Conservation (phyloP, 2,888 invertebrate species). For the Acronicta leporina region DNA sequence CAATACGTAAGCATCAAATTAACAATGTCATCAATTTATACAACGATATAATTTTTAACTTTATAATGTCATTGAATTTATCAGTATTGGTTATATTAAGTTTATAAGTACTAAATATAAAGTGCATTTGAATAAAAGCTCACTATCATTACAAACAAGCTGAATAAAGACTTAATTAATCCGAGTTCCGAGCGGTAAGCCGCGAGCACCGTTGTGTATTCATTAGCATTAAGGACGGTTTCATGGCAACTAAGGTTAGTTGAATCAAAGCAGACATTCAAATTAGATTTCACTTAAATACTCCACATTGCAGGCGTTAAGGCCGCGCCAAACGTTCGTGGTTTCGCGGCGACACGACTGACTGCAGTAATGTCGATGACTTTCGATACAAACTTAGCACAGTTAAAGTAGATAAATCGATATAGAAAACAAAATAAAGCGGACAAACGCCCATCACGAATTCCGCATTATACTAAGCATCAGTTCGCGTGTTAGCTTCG, state of each 20-base stretch:
- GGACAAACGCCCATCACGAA: conserved; percentile 21
- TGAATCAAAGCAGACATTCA: conserved; percentile 66
- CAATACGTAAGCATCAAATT: conserved; percentile 4
- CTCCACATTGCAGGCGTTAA: conserved; percentile 45
- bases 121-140: conserved; percentile 55
- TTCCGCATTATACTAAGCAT: conserved; percentile 59
- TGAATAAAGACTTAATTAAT: conserved; percentile 62
- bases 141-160: conserved; percentile 55
- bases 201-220: conserved; percentile 63
- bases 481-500: conserved; percentile 64
- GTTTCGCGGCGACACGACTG: conserved; percentile 45
- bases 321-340: conserved; percentile 49
- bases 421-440: conserved; percentile 35
- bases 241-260: conserved; percentile 64
- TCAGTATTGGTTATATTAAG: background rate
- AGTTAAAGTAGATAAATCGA: conserved; percentile 31
- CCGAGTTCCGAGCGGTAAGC: conserved; percentile 57
- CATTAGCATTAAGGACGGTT: conserved; percentile 66
- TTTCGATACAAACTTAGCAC: conserved; percentile 23
- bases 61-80: no score
- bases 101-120: conserved; percentile 33
- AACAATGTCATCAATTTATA: conserved; percentile 5
- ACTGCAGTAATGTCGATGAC: conserved; percentile 47
- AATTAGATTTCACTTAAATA: conserved; percentile 59
- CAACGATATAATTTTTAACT: no score